Conservation (phyloP, 2,888 invertebrate genomes). For the Julus scanicus region DNA sequence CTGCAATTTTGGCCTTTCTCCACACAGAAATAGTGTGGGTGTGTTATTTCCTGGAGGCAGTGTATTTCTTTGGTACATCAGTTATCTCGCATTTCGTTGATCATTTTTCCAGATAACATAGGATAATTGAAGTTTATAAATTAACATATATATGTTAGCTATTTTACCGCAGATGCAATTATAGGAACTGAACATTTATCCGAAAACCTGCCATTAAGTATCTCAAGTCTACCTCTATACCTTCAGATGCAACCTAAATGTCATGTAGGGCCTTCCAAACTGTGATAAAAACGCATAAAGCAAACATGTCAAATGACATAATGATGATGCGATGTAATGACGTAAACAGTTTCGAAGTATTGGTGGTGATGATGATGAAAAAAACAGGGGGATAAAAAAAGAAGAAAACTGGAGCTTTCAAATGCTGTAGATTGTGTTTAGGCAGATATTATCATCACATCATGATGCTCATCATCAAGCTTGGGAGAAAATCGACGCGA, state of each 20-base stretch:
- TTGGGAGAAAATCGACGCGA: slow-evolving; percentile 11
- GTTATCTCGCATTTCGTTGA: no score
- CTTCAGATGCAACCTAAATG: background rate
- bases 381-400: no score
- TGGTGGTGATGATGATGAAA: no score
- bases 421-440: slow-evolving; percentile 34
- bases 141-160: no score
- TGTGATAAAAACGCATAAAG: background rate
- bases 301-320: slow-evolving; percentile 1
- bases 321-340: slow-evolving; percentile 19
- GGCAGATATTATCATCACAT: slow-evolving; percentile 18
- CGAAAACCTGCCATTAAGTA: background rate
- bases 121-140: no score
- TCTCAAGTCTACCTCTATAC: background rate
- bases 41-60: no score
- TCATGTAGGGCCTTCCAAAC: background rate
- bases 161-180: no score
- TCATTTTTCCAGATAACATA: no score
- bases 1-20: no score
- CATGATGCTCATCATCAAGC: slow-evolving; percentile 31
- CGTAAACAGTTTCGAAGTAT: slow-evolving; percentile 28
- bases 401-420: background rate
- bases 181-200: background rate
- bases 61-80: no score
- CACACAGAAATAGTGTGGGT: no score